Evolutionary conservation across 1,140 invertebrate species (phyloP), one percentile per base, ranked within the genome.

Genomic region (Forficula auricularia): DNA sequence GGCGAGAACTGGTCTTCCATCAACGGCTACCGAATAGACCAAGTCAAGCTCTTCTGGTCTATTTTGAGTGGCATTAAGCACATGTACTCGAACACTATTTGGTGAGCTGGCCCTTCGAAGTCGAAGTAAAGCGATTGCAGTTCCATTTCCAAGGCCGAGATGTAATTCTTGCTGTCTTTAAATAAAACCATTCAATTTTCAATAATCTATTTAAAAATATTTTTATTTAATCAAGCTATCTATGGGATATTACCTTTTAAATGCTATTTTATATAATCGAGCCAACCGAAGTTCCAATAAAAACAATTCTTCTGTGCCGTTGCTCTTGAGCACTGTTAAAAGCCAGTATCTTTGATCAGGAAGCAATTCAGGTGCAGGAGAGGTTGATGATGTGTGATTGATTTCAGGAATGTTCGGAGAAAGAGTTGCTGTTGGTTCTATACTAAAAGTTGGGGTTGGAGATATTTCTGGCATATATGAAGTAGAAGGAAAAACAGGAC

Each of bases 1-100:
- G 0, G 82, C 82, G 18, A 78, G 70, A 2, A 86, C 78, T 0
- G 82, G 78, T 49, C 76, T 70, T 0, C 77, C 80, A 16, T 73
- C 74, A 0, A 84, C 75, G 40, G 77, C 64, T 22, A 86, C 82
- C 3, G 80, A 78, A 52, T 86, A 86, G 9, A 86, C 71, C 31
- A 86, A 65, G 47, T 71, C 62, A 15, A 64, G 53, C 47, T 56
- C 52, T 30, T 40, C 16, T 8, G 2, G 3, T 4, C 34, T 13
- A 20, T 19, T 35, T 8, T 30, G 20, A 12, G 47, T 52, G 22
- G 40, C 38, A 42, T 52, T 52, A 38, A 46, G 48, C 8, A 53
- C 38, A 15, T 32, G 42, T 2, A 52, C 53, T 8, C 27, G 40
- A 2, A 52, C 43, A 12, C 22, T 19, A n/a, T 47, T 43, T 1